phyloP scores from a whole-genome alignment of 2,113 vertebrate species.

The Daboia siamensis region DNA sequence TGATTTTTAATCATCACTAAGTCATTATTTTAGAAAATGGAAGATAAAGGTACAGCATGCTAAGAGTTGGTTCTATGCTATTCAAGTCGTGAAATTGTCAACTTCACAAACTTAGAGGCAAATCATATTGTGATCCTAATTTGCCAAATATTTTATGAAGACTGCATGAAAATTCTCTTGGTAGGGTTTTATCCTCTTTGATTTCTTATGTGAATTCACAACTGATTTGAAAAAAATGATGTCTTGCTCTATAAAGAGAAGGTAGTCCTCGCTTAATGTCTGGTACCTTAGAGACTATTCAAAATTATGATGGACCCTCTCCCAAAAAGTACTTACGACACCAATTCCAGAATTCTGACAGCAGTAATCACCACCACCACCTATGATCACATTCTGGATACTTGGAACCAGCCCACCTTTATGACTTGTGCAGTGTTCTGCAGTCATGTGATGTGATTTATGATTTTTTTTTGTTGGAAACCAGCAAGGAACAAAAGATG shows the following conservation, averaged over 20 bases:
- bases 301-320: no score
- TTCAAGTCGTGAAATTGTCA: neutral
- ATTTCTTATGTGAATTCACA: neutral
- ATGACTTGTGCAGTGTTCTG: no score
- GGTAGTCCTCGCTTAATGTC: no score
- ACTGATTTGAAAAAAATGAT: neutral
- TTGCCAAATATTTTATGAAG: neutral
- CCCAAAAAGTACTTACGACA: no score
- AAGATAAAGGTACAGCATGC: neutral
- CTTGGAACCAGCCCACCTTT: no score
- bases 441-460: no score
- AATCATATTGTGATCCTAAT: neutral
- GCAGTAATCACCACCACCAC: no score
- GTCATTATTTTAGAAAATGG: neutral
- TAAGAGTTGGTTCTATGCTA: neutral
- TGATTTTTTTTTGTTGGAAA: no score
- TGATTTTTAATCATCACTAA: neutral
- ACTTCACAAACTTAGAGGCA: conserved; percentile 17
- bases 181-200: neutral
- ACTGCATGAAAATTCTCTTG: neutral
- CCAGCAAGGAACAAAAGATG: no score
- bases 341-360: no score
- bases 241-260: neutral
- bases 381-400: no score
- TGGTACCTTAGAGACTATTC: no score